Evolutionary conservation across 2,797 vertebrate species (phyloP), one percentile per base, ranked within the genome.

Genomic region (Hippoglossus hippoglossus): DNA sequence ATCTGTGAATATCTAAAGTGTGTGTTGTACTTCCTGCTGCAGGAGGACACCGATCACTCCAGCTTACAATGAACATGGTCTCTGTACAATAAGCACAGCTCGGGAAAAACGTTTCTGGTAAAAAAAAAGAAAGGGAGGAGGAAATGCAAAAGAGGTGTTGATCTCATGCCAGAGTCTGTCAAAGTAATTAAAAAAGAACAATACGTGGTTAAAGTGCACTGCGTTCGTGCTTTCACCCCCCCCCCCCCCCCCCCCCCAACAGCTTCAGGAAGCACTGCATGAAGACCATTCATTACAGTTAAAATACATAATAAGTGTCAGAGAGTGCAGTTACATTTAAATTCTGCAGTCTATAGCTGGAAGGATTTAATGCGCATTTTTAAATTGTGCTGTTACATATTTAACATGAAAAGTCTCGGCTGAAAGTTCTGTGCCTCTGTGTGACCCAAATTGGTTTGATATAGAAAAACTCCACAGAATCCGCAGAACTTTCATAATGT

Each of bases 271-370:
- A 24, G 18, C 19, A 34, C 28, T 62, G 10, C 22, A 58, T 24
- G 16, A 59, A 62, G n/a, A 63, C 6, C 44, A 63, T 60, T 60
- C 8, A 24, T 58, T 69, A 50, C 52, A 21, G 13, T 44, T 49
- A 10, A 74, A 63, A 71, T 53, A 52, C 8, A 22, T 77, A 36
- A 49, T 28, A 57, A 28, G 52, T 65, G 60, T 61, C 69, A 65
- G 51, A 36, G 26, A 51, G 44, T 28, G 52, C 44, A 19, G 44
- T 56, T 54, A 24, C 44, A 71, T 71, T 50, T n/a, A 49, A 24
- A 9, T 63, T 31, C 26, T 22, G 39, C 41, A 47, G 19, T 53
- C 46, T 73, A 10, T 28, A 39, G 66, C 44, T 57, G 54, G 18
- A 75, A 36, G 1, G 51, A 41, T 54, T 75, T 26, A 36, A 28